Conservation (phyloP, 2,797 vertebrate genomes). For the Chloroceryle amazona region DNA sequence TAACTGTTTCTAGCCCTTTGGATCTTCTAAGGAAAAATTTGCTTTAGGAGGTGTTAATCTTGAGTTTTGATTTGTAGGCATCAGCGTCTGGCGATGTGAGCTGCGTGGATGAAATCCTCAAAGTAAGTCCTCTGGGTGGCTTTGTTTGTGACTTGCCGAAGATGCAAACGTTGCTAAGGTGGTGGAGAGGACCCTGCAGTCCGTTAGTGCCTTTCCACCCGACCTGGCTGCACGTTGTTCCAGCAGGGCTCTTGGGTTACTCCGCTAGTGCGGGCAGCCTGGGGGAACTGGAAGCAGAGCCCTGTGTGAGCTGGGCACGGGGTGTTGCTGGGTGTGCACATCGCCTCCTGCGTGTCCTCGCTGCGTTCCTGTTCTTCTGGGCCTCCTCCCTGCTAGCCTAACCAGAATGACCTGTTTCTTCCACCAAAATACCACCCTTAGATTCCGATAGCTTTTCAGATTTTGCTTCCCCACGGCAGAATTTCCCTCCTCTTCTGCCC, state of each 20-base stretch:
- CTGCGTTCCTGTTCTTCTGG: not conserved
- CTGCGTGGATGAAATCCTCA: slow-evolving; percentile 98
- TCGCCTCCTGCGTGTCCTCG: not conserved
- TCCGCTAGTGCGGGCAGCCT: not conserved
- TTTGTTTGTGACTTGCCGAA: not conserved
- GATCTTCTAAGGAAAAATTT: not conserved
- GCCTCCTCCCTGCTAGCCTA: not conserved
- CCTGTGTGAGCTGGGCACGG: not conserved
- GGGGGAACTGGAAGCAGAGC: not conserved
- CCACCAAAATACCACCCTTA: not conserved
- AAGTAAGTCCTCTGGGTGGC: slow-evolving; percentile 84
- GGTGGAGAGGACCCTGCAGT: not conserved
- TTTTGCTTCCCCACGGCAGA: not conserved
- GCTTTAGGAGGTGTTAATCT: slow-evolving; percentile 10
- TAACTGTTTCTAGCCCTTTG: not conserved
- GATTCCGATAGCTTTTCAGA: not conserved
- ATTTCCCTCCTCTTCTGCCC: not conserved
- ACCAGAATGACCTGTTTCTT: not conserved
- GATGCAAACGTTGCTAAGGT: not conserved
- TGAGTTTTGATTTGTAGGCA: slow-evolving; percentile 84
- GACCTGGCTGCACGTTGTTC: not conserved
- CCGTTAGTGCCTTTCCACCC: not conserved
- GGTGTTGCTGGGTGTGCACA: not conserved
- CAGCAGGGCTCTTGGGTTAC: not conserved
- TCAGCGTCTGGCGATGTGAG: slow-evolving; percentile 92